Evolutionary conservation across 2,888 invertebrate species (phyloP), one percentile per base, ranked within the genome.

Genomic region (Sacculina carcini): DNA sequence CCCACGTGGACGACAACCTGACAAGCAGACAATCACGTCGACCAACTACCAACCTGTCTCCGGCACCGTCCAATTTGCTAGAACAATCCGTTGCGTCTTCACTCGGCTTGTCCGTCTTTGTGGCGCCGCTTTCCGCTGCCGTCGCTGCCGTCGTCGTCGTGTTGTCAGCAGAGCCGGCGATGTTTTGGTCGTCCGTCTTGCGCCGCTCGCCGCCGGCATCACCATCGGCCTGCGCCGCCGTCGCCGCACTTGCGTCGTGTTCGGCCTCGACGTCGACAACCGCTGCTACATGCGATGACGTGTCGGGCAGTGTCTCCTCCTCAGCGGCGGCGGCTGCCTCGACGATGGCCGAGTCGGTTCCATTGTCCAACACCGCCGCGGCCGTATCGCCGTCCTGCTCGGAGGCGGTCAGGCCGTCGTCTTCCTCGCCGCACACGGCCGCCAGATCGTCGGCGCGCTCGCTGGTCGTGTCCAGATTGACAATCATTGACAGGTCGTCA

Each of bases 401-500:
- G 24, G 26, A n/a, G 44, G n/a, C 44, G 28, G 12, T 14, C 6
- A 28, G 10, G 16, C 28, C 16, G 28, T 44, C 16, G 16, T 7
- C 44, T 24, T n/a, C 19, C 44, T 44, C 29, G 44, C 3, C 28
- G 44, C 28, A 16, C 12, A 28, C 3, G 16, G 44, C 28, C 14
- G 3, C 44, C 14, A 10, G 7, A 28, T 44, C 44, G 44, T 26
- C 24, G 40, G 40, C 21, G 40, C 28, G 44, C 19, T 44, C 44
- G 44, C 44, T 44, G 28, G 29, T 28, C 28, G 44, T 66, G 54
- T 66, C 66, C 24, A 64, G 62, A 54, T 64, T 61, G n/a, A 66
- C 65, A 52, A 65, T 63, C 51, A 67, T 60, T 12, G 65, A 64
- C 50, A 62, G 61, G 56, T 63, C 62, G 39, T 64, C 64, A 16